Conservation (phyloP, 1,140 invertebrate species). For the Lordiphosa clarofinis region DNA sequence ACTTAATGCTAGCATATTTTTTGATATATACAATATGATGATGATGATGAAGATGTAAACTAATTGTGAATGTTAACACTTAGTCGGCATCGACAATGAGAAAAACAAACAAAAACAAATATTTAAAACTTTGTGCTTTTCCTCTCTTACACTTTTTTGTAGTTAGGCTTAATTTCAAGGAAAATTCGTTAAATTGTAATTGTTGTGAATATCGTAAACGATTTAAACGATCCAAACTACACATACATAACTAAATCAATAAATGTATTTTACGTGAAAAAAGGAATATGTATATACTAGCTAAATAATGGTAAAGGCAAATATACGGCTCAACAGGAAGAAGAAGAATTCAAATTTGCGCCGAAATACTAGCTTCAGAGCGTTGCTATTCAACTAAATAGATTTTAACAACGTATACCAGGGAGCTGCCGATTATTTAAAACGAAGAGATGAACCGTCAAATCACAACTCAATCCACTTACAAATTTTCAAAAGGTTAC, state of each 20-base stretch:
- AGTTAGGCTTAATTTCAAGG: slow-evolving; percentile 74
- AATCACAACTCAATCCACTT: too few relatives aligned
- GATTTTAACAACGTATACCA: too few relatives aligned
- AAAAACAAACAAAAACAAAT: slow-evolving; percentile 10
- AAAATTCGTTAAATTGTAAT: slow-evolving; percentile 75
- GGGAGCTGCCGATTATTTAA: too few relatives aligned
- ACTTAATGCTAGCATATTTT: slow-evolving; percentile 69
- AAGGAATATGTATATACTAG: too few relatives aligned
- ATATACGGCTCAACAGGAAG: too few relatives aligned
- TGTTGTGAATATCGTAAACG: slow-evolving; percentile 76
- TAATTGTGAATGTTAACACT: slow-evolving; percentile 63
- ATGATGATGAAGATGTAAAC: slow-evolving; percentile 31
- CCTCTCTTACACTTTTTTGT: slow-evolving; percentile 67
- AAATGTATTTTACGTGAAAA: slow-evolving; percentile 66
- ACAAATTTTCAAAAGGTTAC: too few relatives aligned
- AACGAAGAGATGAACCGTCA: too few relatives aligned
- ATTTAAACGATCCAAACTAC: slow-evolving; percentile 45
- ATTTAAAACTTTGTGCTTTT: slow-evolving; percentile 62
- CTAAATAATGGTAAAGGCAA: too few relatives aligned
- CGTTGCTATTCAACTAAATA: too few relatives aligned
- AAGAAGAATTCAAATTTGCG: too few relatives aligned
- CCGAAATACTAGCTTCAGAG: too few relatives aligned
- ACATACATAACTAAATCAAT: slow-evolving; percentile 44
- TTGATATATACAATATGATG: slow-evolving; percentile 37
- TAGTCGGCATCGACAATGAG: slow-evolving; percentile 5